Evolutionary conservation across 2,113 vertebrate genomes (phyloP).

Genomic region (Stegastes partitus): DNA sequence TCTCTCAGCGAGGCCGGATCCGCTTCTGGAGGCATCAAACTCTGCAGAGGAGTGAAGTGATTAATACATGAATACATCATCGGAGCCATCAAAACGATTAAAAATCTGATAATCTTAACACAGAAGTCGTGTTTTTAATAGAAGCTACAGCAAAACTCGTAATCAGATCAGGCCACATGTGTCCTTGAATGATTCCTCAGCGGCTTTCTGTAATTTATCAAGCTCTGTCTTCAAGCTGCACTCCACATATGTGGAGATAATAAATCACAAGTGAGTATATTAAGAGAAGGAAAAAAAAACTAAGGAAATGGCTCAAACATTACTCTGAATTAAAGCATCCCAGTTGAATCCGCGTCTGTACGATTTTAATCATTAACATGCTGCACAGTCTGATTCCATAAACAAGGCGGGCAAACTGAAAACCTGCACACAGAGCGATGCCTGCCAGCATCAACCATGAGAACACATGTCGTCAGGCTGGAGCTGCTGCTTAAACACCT

Average conservation of each 20-base stretch:
- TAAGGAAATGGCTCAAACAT: neutral
- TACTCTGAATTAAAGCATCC: neutral
- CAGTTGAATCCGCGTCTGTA: neutral
- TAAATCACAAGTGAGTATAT: slow-evolving; percentile 32
- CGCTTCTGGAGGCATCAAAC: slow-evolving; percentile 80
- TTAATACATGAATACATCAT: neutral
- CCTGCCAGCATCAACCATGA: neutral
- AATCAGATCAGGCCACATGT: neutral
- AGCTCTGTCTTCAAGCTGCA: slow-evolving; percentile 41
- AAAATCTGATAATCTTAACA: neutral
- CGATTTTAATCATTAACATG: slow-evolving; percentile 42
- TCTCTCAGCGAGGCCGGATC: slow-evolving; percentile 65
- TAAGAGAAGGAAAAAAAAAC: slow-evolving; percentile 15
- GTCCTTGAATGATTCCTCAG: slow-evolving; percentile 30
- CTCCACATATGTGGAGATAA: neutral
- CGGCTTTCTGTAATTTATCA: slow-evolving; percentile 23
- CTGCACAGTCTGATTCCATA: slow-evolving; percentile 18
- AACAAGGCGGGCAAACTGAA: slow-evolving; percentile 23
- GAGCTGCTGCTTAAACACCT: slow-evolving; percentile 38
- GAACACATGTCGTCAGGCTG: slow-evolving; percentile 46
- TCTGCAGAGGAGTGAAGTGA: slow-evolving; percentile 76
- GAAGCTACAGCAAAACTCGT: neutral
- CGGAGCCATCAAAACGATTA: neutral
- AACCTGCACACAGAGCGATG: slow-evolving; percentile 2
- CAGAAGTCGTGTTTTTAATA: slow-evolving; percentile 7